A percentile compares a stretch with the other conserved stretches of the same genome.
Evolutionary conservation across 2,888 invertebrate genomes (phyloP).

Genomic region (Acronicta leporina): DNA sequence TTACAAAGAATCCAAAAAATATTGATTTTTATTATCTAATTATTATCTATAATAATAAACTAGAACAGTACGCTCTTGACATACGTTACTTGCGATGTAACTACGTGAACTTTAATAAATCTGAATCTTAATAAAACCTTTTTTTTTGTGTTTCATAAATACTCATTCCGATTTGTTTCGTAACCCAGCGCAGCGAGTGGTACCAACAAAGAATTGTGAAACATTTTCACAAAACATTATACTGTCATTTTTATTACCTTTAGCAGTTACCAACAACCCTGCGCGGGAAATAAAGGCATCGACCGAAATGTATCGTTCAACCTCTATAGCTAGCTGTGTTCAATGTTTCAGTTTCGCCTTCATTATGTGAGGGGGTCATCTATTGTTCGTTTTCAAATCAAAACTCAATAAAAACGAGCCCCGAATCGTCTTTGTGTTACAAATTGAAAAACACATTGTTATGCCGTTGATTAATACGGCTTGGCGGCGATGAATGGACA

Average conservation of each 20-base stretch:
- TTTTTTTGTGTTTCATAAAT: conserved; percentile 34
- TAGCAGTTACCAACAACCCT: conserved; percentile 50
- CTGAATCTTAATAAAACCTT: conserved; percentile 54
- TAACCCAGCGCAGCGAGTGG: conserved; percentile 21
- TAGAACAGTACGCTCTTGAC: too few relatives aligned
- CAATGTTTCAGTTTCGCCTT: conserved; percentile 57
- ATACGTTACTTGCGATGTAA: too few relatives aligned
- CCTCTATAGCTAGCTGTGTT: conserved; percentile 55
- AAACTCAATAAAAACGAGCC: conserved; percentile 58
- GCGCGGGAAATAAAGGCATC: conserved; percentile 52
- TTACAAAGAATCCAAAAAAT: too few relatives aligned
- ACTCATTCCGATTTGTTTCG: conserved; percentile 30
- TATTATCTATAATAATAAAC: too few relatives aligned
- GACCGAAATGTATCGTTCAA: conserved; percentile 61
- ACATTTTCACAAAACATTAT: conserved; percentile 52
- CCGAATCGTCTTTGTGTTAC: conserved; percentile 57
- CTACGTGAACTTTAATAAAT: conserved; percentile 45
- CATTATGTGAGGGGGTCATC: conserved; percentile 58
- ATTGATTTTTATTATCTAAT: too few relatives aligned
- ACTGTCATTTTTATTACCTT: conserved; percentile 56
- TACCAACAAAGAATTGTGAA: conserved; percentile 30
- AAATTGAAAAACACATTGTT: conserved; percentile 62
- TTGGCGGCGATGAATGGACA: conserved; percentile 29
- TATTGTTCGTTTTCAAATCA: conserved; percentile 65
- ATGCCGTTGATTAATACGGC: conserved; percentile 46